Evolutionary conservation across 92 coral and sea anemone species (phyloP), one percentile per base, ranked within the genome.

Genomic region (Palythoa heliodiscus): DNA sequence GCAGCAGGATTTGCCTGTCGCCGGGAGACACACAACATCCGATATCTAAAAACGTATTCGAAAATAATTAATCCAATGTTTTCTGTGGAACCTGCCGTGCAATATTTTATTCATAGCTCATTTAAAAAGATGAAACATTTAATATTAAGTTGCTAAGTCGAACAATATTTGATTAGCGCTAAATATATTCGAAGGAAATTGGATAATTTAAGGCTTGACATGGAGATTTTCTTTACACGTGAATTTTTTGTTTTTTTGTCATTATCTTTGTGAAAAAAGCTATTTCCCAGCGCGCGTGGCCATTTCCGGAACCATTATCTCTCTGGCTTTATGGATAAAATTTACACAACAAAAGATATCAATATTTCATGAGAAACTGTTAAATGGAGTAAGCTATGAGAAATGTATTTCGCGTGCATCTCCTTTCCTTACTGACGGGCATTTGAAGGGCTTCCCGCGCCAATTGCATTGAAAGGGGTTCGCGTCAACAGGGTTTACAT

Each of bases 261-360:
- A 20, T 77, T 77, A 52, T 77, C 82, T 76, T 35, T 57, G 37
- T 77, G 82, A 68, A 77, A 77, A 55, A 77, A 25, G 0, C 16
- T 39, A 48, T 40, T 80, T 66, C 73, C 60, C 63, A 14, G 37
- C 60, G 74, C 24, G 84, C 73, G 74, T 67, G 74, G 43, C 84
- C 84, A 89, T 88, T 86, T 94, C 98, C 98, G 98, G 98, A 24
- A 77, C 85, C 40, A 23, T 91, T 90, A 64, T 76, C 86, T 87
- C 91, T 77, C 77, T 71, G 88, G 88, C 75, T 88, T 90, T 90
- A 94, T 86, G 84, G 90, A 88, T 86, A 83, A 86, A 88, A 94
- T 94, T 94, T 90, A 88, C 95, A 90, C 92, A 88, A 94, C 98
- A 94, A 94, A 90, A 90, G 77, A 80, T 37, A 94, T 94, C 89